Base-by-base conservation (phyloP, 2,888 invertebrate genomes). In the Kryphioiulus occultus region DNA sequence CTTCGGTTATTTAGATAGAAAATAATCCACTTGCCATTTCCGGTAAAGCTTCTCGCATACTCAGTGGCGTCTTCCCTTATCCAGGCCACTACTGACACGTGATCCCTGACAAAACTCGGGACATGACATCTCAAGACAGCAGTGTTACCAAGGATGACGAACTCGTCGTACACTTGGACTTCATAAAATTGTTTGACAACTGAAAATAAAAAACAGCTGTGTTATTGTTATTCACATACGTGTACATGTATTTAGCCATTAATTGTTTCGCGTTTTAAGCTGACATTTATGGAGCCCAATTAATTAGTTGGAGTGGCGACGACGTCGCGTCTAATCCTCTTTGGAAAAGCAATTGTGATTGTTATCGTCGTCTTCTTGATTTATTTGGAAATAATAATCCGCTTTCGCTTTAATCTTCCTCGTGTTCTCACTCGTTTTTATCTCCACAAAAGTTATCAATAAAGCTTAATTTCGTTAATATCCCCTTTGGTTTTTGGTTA, bases 111-210 rank as follows among this genome's bases (percentile, higher is more conserved):
- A 89, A 91, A 92, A 89, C 91, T 91, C 0, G 92, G 92, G 87
- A 92, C 91, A 89, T 91, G 90, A 89, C 92, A 92, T 88, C 90
- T 91, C 88, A 92, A 91, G 10, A 92, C 91, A 1, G 92, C 92
- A 7, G 92, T 92, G 88, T 91, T 91, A 19, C 91, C 91, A 22
- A 90, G 88, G 89, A 91, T 91, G 15, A 91, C 91, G 90, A 91
- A 92, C 7, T 91, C 91, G 89, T 92, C 91, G 85, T 90, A 91
- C 12, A 92, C 90, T 44, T 90, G 90, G 22, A 91, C 91, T 84
- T 91, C 91, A 89, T 91, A 92, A 35, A 90, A 89, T 87, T 90
- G 90, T 1, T 87, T 68, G 85, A 90, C 90, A 32, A 89, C 90
- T 90, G 88, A 2, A 89, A 89, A 26, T 68, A 68, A 85, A 84